phyloP scores from a whole-genome alignment of 2,797 vertebrate species.

The Macroramphosus scolopax region DNA sequence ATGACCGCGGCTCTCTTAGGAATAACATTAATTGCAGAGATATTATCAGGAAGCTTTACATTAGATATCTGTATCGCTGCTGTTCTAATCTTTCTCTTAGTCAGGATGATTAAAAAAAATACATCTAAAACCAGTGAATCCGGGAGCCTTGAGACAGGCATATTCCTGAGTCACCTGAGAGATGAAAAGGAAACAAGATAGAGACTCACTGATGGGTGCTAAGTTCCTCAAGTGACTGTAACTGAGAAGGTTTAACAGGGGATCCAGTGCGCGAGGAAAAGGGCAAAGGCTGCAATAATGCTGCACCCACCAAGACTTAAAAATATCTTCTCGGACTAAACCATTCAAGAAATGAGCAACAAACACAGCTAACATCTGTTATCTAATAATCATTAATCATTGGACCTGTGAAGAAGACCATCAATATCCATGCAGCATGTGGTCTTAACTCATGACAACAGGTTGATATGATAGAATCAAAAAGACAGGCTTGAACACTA shows the following conservation, averaged over 20 bases:
- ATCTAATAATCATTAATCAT: not conserved
- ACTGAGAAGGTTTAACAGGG: slow-evolving; percentile 32
- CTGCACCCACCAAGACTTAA: slow-evolving; percentile 41
- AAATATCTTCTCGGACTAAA: slow-evolving; percentile 33
- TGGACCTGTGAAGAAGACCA: not conserved
- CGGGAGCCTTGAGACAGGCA: slow-evolving; percentile 15
- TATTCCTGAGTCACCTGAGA: slow-evolving; percentile 28
- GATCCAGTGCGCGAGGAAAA: slow-evolving; percentile 42
- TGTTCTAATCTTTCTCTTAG: no score
- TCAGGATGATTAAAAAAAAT: no score
- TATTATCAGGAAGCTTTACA: slow-evolving; percentile 1
- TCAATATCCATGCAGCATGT: slow-evolving; percentile 2
- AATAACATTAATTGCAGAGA: slow-evolving; percentile 9
- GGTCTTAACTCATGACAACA: slow-evolving; percentile 57
- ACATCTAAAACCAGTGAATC: not conserved
- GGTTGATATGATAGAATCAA: slow-evolving; percentile 28
- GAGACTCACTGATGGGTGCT: slow-evolving; percentile 17
- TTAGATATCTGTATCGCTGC: not conserved
- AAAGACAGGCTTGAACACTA: no score
- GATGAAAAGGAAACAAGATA: slow-evolving; percentile 42
- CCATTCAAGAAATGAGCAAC: slow-evolving; percentile 3
- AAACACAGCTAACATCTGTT: no score
- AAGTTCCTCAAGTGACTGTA: slow-evolving; percentile 52
- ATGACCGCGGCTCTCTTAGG: not conserved
- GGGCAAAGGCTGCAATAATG: slow-evolving; percentile 49